phyloP scores from a whole-genome alignment of 2,888 invertebrate species.

The Meiosimyza platycephala region DNA sequence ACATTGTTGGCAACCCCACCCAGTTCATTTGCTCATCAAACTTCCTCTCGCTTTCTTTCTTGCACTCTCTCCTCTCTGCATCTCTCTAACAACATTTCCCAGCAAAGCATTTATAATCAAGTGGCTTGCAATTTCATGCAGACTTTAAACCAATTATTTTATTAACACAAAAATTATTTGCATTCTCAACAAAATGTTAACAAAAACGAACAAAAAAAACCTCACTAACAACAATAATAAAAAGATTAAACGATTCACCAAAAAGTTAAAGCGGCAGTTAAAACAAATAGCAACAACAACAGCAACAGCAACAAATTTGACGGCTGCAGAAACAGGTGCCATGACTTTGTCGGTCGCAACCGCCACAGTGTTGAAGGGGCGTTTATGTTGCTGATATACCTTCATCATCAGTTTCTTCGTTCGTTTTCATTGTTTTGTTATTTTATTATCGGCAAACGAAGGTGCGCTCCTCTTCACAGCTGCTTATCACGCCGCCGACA shows the following conservation, averaged over 20 bases:
- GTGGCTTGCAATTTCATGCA: background rate
- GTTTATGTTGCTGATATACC: constrained; percentile 9
- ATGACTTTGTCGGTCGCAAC: background rate
- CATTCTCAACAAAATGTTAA: background rate
- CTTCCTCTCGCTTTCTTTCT: no score
- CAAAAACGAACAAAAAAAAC: background rate
- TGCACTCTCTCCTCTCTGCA: no score
- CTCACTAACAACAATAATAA: background rate
- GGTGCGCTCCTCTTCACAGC: constrained; percentile 34
- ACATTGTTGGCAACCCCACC: no score
- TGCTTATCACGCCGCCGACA: constrained; percentile 22
- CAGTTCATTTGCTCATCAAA: no score
- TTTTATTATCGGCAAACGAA: constrained; percentile 23
- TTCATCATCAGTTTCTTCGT: constrained; percentile 33
- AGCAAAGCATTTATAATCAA: background rate
- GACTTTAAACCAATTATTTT: constrained; percentile 3
- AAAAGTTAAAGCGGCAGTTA: background rate
- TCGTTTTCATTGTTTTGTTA: constrained; percentile 37
- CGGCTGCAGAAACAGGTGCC: constrained; percentile 11
- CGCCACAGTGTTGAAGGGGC: constrained; percentile 1
- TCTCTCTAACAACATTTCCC: no score
- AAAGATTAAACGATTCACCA: background rate
- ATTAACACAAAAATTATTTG: constrained; percentile 15
- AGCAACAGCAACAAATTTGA: background rate
- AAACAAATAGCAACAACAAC: background rate